Base-by-base conservation (phyloP, 2,888 invertebrate genomes). In the Liposcelis brunnea region DNA sequence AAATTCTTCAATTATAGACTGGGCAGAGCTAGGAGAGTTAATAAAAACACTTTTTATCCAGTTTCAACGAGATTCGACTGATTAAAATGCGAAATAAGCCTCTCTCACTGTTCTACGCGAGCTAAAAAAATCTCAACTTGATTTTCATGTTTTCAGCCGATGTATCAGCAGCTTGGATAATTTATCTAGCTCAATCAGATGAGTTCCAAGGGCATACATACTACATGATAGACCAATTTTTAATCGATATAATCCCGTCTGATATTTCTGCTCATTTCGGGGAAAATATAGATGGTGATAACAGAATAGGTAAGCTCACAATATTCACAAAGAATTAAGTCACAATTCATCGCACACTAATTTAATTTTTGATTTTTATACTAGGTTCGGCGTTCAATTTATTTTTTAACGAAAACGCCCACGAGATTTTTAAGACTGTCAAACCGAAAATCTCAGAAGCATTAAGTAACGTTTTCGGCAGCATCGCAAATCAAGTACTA, bases 181-280 rank as follows among this genome's bases (percentile, higher is more conserved):
- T 44, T 10, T 44, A 44, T 19, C 35, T 44, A 7, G 37, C 14
- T 11, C 34, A 35, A 36, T 7, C 16, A 15, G 37, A 15, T 4
- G 18, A 21, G 3, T 15, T 31, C 11, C 11, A 14, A 33, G 12
- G n/a, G 21, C 40, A 40, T 18, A 43, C 26, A 34, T 31, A 14
- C 11, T 36, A 35, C 11, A 16, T 38, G 11, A 35, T 44, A 8
- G 44, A 44, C 12, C 15, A 40, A 21, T 35, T 44, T 21, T 2
- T 33, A 10, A 15, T 44, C 2, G 44, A 44, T 35, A 7, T 44
- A 2, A 44, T 36, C 18, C 33, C 37, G 15, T 14, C 35, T 7
- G 16, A 33, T n/a, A 35, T 44, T n/a, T 40, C 35, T n/a, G 34
- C 34, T 11, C 34, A 44, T 12, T 44, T 44, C 21, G 44, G 44